Percentiles rank a stretch among this genome's conserved stretches.
These are phyloP conservation scores for Microcebus griseorufus DNA, from an alignment of 2,113 vertebrate species.

Conservation along the genomic window DNA sequence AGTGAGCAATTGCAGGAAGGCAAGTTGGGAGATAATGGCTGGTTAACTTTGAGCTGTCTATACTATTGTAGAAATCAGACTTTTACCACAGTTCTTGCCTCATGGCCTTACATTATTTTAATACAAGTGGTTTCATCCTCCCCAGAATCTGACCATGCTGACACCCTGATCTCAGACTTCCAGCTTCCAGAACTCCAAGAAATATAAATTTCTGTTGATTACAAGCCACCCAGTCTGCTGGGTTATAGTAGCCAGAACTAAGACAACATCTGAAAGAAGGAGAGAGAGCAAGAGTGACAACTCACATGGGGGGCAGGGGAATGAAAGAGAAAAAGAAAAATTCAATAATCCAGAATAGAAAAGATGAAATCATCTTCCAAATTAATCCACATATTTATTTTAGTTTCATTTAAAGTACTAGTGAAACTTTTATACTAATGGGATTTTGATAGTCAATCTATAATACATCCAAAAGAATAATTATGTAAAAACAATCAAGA, in stretches of 20 bases:
- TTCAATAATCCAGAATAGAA: background rate
- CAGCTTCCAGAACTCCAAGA: background rate
- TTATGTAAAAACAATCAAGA: background rate
- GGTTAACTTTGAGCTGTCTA: no score
- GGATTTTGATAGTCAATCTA: background rate
- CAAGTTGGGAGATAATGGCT: no score
- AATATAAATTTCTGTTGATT: background rate
- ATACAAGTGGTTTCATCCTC: background rate
- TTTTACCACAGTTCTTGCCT: no score
- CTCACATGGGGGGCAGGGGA: background rate
- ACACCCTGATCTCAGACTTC: background rate
- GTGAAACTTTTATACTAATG: background rate
- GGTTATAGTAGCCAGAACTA: background rate
- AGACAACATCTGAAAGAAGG: background rate
- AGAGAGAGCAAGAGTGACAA: background rate
- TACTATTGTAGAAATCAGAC: no score
- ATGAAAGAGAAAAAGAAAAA: background rate
- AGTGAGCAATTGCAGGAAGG: no score
- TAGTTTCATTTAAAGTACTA: background rate
- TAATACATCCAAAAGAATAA: background rate
- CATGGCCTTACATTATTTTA: no score
- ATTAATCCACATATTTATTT: background rate
- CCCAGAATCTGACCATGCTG: no score
- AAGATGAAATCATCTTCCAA: background rate
- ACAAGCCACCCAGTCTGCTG: background rate